Percentiles rank a stretch among this genome's conserved stretches.
Evolutionary conservation across 2,888 invertebrate species (phyloP).

Genomic region (Conomelus anceps): DNA sequence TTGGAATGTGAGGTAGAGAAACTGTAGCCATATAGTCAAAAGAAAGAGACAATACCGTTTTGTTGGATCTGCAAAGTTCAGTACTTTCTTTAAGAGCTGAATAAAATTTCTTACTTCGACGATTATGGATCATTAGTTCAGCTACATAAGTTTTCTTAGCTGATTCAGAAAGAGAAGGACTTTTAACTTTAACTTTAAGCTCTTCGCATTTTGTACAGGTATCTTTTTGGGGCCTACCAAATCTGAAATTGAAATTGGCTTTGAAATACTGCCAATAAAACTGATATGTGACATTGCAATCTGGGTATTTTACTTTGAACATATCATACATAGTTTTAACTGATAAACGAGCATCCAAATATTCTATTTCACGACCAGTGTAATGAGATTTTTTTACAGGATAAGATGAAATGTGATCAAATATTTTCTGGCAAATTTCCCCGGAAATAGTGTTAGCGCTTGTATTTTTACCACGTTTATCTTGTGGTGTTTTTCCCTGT

Average conservation of each 20-base stretch:
- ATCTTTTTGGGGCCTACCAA: too few species aligned
- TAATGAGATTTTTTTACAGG: constrained; percentile 28
- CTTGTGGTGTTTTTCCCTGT: not conserved
- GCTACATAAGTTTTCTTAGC: not conserved
- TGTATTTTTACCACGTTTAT: constrained; percentile 5
- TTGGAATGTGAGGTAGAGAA: not conserved
- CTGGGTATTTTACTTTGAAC: constrained; percentile 30
- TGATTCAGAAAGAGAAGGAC: not conserved
- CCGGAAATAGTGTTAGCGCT: not conserved
- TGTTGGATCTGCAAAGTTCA: not conserved
- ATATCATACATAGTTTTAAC: constrained; percentile 34
- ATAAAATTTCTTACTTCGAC: not conserved
- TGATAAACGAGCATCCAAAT: constrained; percentile 33
- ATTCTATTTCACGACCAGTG: constrained; percentile 19
- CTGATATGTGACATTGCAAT: constrained; percentile 30
- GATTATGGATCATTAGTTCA: not conserved
- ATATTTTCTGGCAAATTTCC: not conserved
- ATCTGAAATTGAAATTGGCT: constrained; percentile 33
- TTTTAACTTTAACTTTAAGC: constrained; percentile 30
- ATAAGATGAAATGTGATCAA: not conserved
- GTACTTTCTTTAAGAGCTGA: not conserved
- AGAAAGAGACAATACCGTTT: not conserved
- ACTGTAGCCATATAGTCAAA: not conserved
- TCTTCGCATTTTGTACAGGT: constrained; percentile 31
- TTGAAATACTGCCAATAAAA: constrained; percentile 32